Evolutionary conservation across 2,113 vertebrate genomes (phyloP), one percentile per base, ranked within the genome.

Genomic region (Gymnocephalus cernua): DNA sequence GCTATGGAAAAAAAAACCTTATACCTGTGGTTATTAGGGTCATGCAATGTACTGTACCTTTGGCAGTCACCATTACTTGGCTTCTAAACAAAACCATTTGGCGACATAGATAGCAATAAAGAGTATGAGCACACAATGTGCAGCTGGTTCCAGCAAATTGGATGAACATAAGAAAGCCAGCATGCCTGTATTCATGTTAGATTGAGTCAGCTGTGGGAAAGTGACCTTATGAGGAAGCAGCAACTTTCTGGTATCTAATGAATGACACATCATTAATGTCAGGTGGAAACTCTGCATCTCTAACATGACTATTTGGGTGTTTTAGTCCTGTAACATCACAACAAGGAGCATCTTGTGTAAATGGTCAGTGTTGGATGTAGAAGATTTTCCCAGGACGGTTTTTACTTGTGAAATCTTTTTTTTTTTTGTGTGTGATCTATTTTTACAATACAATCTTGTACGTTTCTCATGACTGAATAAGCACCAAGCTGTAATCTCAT

Each of bases 141-240:
- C 78, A 88, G 74, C 70, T 86, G 72, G 48, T 70, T 84, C 38
- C 77, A 77, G 82, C 51, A 72, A 79, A 82, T 70, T 79, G 64
- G 41, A 71, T 68, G 82, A 82, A 79, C 70, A 53, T 56, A 50
- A 77, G 45, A 35, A 70, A 82, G 65, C 74, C 57, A 80, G 32
- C 23, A 15, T 50, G 63, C 25, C 32, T 66, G 11, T 41, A 7
- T 38, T 71, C 29, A 50, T 51, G 27, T 48, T 38, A 41, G 66
- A 44, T 2, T 5, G 53, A 77, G 64, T 27, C 64, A 63, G 32
- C 54, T 80, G 64, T 45, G 66, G 35, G 41, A 76, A 61, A 69
- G 5, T 48, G 62, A 35, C 66, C 45, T 76, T 12, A 61, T 47
- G 25, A 53, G 45, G 48, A 29, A 25, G 66, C 6, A 44, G 23